Conservation (phyloP, 2,888 invertebrate species). For the Nymphalis polychloros region DNA sequence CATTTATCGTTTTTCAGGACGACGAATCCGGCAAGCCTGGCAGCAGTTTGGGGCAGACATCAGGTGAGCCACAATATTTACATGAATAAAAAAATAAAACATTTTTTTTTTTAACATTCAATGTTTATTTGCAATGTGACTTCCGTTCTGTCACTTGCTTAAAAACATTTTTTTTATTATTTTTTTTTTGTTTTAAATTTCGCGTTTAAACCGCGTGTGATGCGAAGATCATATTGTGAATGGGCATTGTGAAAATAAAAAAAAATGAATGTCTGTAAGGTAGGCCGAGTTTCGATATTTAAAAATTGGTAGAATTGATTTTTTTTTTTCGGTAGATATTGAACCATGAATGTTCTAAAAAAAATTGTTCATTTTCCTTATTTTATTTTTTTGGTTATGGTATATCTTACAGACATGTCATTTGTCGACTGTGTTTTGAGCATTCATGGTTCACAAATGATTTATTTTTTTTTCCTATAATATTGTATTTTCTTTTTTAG, state of each 20-base stretch:
- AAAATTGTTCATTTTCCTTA: slow-evolving; percentile 27
- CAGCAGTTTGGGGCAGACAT: slow-evolving; percentile 69
- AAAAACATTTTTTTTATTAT: slow-evolving; percentile 27
- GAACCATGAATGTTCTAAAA: slow-evolving; percentile 74
- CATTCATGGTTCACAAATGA: slow-evolving; percentile 75
- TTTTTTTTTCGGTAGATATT: slow-evolving; percentile 44
- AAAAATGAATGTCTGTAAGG: slow-evolving; percentile 78
- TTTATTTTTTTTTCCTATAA: slow-evolving; percentile 28
- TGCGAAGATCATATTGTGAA: slow-evolving; percentile 74
- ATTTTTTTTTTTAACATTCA: slow-evolving; percentile 51
- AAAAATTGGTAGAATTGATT: slow-evolving; percentile 43
- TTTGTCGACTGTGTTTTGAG: slow-evolving; percentile 51
- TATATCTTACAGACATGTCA: slow-evolving; percentile 79
- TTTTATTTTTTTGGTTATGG: slow-evolving; percentile 46
- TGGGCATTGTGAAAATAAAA: slow-evolving; percentile 63
- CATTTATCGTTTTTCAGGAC: slow-evolving; percentile 54
- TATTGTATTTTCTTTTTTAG: slow-evolving; percentile 49
- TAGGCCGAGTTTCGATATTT: slow-evolving; percentile 69
- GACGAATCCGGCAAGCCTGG: slow-evolving; percentile 76
- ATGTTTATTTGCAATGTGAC: slow-evolving; percentile 80
- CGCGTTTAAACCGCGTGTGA: slow-evolving; percentile 42
- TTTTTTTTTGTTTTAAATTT: slow-evolving; percentile 30
- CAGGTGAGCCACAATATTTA: slow-evolving; percentile 63
- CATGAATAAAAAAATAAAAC: slow-evolving; percentile 27
- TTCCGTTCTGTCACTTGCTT: slow-evolving; percentile 69